A percentile compares a stretch with the other conserved stretches of the same genome.
Evolutionary conservation across 64 coral and sea anemone species (phyloP).

Genomic region (Stichodactyla mertensii): DNA sequence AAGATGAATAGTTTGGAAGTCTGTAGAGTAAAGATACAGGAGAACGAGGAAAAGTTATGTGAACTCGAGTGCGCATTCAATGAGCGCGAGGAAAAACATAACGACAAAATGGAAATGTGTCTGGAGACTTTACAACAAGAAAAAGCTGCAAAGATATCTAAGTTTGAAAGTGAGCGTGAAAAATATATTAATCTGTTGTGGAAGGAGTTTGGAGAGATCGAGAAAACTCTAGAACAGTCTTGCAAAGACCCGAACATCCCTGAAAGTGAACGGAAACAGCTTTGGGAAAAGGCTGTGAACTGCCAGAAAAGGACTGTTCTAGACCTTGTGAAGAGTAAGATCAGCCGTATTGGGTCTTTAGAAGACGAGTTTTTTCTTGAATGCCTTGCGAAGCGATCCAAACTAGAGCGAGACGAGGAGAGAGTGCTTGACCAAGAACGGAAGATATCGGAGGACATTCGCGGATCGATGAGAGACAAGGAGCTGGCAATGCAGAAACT

Average conservation of each 20-base stretch:
- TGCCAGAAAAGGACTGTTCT: conserved; percentile 53
- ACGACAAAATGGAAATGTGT: conserved; percentile 55
- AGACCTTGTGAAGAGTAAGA: conserved; percentile 46
- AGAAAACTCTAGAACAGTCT: conserved; percentile 31
- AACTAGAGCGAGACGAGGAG: conserved; percentile 77
- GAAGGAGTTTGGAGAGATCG: conserved; percentile 69
- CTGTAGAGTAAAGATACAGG: conserved; percentile 35
- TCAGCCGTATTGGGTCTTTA: conserved; percentile 40
- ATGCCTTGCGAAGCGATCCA: conserved; percentile 51
- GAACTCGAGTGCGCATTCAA: conserved; percentile 41
- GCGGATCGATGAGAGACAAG: conserved; percentile 67
- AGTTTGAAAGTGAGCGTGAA: conserved; percentile 44
- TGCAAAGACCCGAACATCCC: not conserved
- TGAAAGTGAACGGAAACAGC: not conserved
- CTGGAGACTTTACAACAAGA: conserved; percentile 55
- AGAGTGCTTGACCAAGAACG: conserved; percentile 77
- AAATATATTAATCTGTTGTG: conserved; percentile 38
- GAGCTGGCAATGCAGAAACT: conserved; percentile 54
- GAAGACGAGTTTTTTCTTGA: conserved; percentile 46
- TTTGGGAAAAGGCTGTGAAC: conserved; percentile 4
- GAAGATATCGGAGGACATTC: conserved; percentile 64
- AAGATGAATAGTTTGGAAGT: conserved; percentile 46
- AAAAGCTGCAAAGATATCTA: conserved; percentile 30
- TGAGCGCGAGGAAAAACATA: conserved; percentile 41
- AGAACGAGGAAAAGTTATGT: conserved; percentile 70